Evolutionary conservation across 2,113 vertebrate species (phyloP), one percentile per base, ranked within the genome.

Genomic region (Lanius ludovicianus): DNA sequence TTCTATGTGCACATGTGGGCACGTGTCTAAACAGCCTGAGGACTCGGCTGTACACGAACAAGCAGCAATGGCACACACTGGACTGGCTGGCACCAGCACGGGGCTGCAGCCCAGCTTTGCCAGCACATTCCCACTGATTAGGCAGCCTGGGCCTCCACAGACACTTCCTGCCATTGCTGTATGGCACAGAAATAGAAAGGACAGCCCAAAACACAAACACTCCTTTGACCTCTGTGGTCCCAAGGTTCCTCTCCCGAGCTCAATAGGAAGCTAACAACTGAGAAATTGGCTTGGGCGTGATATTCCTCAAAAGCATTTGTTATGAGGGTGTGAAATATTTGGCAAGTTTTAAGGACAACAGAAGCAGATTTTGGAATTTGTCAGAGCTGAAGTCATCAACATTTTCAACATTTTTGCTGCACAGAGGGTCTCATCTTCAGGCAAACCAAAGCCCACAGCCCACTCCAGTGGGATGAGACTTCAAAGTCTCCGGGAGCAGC

Each of bases 241-340:
- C 55, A 60, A 55, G 84, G 62, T 71, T 93, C 28, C 74, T 82
- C 68, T 5, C 1, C 49, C 64, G 80, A 84, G 67, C 76, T 84
- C 73, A 87, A 9, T 2, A 35, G 33, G 46, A 93, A 87, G 50
- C 42, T 95, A 52, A 3, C 46, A 83, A 88, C n/a, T 15, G 39
- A 86, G 50, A 55, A 95, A 67, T 35, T 93, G 88, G 90, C 87
- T 93, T 93, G 63, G 83, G 83, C 0, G 0, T 7, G 33, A 42
- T 94, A 65, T 94, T 97, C 92, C 95, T 97, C 75, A 92, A 96
- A 93, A 94, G 94, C 76, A 46, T 67, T 92, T 94, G 63, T 88
- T 90, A 42, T 0, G 5, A 94, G 94, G 79, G 90, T 86, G 78
- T 88, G 94, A 96, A 95, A 88, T 74, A 80, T 4, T 88, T 86